Evolutionary conservation across 2,888 invertebrate genomes (phyloP), one percentile per base, ranked within the genome.

Genomic region (Acanthosepion lycidas): DNA sequence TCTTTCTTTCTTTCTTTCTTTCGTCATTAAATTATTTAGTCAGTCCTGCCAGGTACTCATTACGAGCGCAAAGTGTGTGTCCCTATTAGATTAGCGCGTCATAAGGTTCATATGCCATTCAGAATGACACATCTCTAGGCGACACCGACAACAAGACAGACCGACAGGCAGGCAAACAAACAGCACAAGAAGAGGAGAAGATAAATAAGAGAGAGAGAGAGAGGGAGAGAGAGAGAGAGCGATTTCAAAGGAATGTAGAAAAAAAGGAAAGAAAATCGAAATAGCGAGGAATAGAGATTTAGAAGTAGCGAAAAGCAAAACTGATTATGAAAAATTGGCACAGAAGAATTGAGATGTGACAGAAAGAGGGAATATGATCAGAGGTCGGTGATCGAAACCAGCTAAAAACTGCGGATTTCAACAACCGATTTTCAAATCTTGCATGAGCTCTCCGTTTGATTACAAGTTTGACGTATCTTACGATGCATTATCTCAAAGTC

Each of bases 71-170:
- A 78, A 78, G 78, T 78, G n/a, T 15, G 15, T 78, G 78, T 33
- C 78, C 78, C 78, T 78, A 78, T 78, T 78, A 78, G 78, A 78
- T 78, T 78, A 78, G 78, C n/a, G 33, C 78, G 78, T 78, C 78
- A 78, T 78, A 78, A 78, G 78, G 78, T 78, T 78, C 78, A 78
- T 78, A 78, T 78, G 78, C n/a, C n/a, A 78, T 78, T 78, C 78
- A 15, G n/a, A 78, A 78, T 78, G 78, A 78, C 78, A 33, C n/a
- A 78, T 78, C 78, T 78, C 33, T 15, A 78, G 78, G 78, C 78
- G 78, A 78, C 78, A 78, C 15, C 78, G 33, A 78, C 78, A n/a
- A n/a, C n/a, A 78, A 78, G n/a, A 78, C n/a, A 78, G 12, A 78
- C n/a, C 78, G 78, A 33, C 33, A 78, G 78, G 5, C 23, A n/a